These are phyloP conservation scores for Nanger granti DNA, from an alignment of 2,113 vertebrate species.

Conservation along the genomic window DNA sequence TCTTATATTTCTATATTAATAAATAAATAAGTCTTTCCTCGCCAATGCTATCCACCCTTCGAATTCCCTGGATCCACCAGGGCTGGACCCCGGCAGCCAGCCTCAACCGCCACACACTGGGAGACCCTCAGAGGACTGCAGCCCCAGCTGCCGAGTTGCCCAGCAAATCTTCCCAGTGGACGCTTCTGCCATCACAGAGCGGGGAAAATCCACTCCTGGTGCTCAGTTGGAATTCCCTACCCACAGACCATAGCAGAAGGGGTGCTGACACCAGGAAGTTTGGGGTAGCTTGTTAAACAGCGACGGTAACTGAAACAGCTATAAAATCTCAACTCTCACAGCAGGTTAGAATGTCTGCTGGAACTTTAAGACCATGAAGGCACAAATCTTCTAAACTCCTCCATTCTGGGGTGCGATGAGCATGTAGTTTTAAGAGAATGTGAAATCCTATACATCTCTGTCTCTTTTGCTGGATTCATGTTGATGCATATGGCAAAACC, in stretches of 20 bases:
- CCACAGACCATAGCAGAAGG: not conserved
- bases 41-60: too few relatives aligned
- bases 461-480: too few relatives aligned
- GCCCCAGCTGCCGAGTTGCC: not conserved
- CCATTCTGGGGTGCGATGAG: not conserved
- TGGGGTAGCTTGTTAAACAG: not conserved
- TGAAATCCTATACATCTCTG: not conserved
- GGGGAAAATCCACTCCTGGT: not conserved
- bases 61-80: too few relatives aligned
- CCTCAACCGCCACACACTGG: not conserved
- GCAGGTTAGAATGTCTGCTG: not conserved
- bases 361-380: not conserved
- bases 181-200: fast-evolving
- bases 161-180: not conserved
- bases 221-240: not conserved
- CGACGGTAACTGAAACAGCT: not conserved
- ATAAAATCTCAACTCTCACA: not conserved
- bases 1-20: too few relatives aligned
- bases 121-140: fast-evolving
- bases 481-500: too few relatives aligned
- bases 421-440: not conserved
- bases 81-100: not conserved
- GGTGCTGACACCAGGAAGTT: not conserved
- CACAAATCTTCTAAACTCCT: not conserved
- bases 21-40: too few relatives aligned